Evolutionary conservation across 2,113 vertebrate genomes (phyloP).

Genomic region (human (Homo sapiens)): DNA sequence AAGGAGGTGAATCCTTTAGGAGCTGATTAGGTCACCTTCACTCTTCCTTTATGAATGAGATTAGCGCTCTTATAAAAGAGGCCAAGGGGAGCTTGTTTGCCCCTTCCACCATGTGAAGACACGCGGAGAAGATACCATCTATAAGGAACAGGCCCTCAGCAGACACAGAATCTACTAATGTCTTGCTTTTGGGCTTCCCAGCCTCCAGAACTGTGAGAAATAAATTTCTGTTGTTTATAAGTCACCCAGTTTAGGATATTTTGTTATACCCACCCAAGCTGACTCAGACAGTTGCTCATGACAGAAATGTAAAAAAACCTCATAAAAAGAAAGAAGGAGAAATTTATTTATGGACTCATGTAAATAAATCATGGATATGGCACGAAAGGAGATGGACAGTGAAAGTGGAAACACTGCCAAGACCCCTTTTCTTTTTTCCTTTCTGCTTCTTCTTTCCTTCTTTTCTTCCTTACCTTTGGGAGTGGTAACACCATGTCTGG

Average conservation of each 20-base stretch:
- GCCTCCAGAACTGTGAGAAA: background rate
- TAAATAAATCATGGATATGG: background rate
- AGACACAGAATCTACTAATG: background rate
- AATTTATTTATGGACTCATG: background rate
- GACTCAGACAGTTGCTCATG: background rate
- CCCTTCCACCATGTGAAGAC: background rate
- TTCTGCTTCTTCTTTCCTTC: background rate
- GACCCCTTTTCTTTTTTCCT: background rate
- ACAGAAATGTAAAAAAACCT: background rate
- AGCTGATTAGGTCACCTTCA: too few relatives aligned
- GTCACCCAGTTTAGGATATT: background rate
- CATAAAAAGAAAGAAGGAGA: background rate
- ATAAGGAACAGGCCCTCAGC: background rate
- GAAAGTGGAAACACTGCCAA: background rate
- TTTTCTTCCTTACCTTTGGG: background rate
- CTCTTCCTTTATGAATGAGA: background rate
- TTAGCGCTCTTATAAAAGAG: background rate
- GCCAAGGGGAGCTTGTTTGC: background rate
- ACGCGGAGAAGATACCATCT: too few relatives aligned
- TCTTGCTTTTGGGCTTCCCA: background rate
- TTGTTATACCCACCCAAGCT: background rate
- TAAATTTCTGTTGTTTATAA: background rate
- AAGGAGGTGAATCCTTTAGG: too few relatives aligned
- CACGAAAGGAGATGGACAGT: background rate
- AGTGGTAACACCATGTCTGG: background rate